Base-by-base conservation (phyloP, 2,797 vertebrate species). In the Rhinatrema bivittatum region DNA sequence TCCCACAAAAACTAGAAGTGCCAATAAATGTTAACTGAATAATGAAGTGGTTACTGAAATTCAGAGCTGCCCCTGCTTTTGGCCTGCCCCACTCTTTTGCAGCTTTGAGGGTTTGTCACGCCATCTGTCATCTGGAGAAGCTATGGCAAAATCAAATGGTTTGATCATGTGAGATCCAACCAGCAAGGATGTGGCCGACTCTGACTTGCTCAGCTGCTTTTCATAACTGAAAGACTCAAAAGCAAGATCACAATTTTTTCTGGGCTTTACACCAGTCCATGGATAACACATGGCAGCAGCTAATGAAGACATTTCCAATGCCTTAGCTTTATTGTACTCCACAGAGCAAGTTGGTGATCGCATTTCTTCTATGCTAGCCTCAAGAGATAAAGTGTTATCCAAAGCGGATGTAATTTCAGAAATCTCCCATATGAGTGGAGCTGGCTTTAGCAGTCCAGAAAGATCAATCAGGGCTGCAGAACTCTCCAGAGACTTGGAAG, bases 361-460 rank as follows among this genome's bases (percentile, higher is more conserved):
- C 10, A 62, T 6, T 8, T 76, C 87, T 24, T 75, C 49, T 1
- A 39, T 4, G 6, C 68, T 85, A 2, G 22, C 50, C 10, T 87
- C 82, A 6, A 77, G 24, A 21, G 20, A 46, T 4, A 45, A 64
- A 2, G 82, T 84, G 34, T 72, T 77, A 11, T 78, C 78, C 10
- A 41, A 22, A 1, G 76, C 55, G 0, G 65, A 39, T 37, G 76
- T 84, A 22, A 91, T 88, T 32, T 63, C 24, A 0, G 90, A 91
- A 20, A 91, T 62, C 7, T 92, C 88, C 89, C 82, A 88, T 1
- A 68, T 44, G 2, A 74, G 67, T 4, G 73, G 77, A 0, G 74
- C 50, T 1, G 15, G 14, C 1, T 72, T 70, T 16, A 47, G 58
- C 4, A 47, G 41, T 17, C 18, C 14, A 2, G 47, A 33, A 17